These are phyloP conservation scores for Drosophila nebulosa DNA, from an alignment of 1,140 invertebrate species.

Conservation along the genomic window DNA sequence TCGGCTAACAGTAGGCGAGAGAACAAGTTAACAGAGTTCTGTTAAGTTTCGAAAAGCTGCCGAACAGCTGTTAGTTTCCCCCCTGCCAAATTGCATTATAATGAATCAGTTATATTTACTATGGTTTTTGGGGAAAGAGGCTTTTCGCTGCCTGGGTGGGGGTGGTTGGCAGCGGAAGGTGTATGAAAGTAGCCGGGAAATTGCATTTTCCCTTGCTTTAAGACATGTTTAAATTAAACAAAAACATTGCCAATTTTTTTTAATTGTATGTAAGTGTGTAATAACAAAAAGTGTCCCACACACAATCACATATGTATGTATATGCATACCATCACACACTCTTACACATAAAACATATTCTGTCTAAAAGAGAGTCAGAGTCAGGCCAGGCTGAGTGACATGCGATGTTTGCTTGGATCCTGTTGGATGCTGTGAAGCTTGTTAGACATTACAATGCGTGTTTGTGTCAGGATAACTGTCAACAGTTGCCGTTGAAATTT, in stretches of 20 bases:
- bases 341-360: conserved; percentile 1
- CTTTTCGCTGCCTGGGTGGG: not conserved
- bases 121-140: not conserved
- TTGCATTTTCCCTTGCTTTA: conserved; percentile 30
- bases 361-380: conserved; percentile 16
- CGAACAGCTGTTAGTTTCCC: not conserved
- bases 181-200: conserved; percentile 18
- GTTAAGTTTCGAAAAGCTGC: conserved; percentile 32
- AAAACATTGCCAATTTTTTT: conserved; percentile 6
- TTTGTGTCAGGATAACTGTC: conserved; percentile 78
- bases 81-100: conserved; percentile 60
- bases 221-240: conserved; percentile 7
- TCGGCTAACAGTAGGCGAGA: conserved; percentile 1
- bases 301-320: not conserved
- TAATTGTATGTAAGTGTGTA: conserved; percentile 40
- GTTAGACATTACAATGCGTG: conserved; percentile 78
- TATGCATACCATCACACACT: conserved; percentile 6
- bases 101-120: conserved; percentile 50
- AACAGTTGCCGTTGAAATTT: conserved; percentile 59
- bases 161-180: not conserved
- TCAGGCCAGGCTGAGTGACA: conserved; percentile 57
- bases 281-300: conserved; percentile 27
- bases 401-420: conserved; percentile 36
- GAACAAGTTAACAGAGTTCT: conserved; percentile 31
- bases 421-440: conserved; percentile 52